These are phyloP conservation scores for Nasua narica DNA, from an alignment of 2,797 vertebrate genomes.

Conservation along the genomic window DNA sequence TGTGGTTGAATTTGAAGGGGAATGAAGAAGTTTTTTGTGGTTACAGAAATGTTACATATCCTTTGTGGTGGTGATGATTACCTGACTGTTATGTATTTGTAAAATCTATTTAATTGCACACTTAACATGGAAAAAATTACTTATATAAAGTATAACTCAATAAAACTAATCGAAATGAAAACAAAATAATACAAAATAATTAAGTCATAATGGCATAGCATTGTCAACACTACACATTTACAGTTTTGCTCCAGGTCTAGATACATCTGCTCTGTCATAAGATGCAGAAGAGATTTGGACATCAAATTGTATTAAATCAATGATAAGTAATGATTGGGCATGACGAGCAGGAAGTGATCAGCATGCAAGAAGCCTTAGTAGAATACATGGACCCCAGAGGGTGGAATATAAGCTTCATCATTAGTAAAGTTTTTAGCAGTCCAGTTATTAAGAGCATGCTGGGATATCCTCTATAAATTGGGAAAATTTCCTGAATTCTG, in stretches of 20 bases:
- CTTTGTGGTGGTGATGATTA: neutral
- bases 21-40: neutral
- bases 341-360: neutral
- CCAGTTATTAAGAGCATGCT: neutral
- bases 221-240: neutral
- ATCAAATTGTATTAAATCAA: neutral
- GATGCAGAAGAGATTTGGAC: neutral
- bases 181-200: neutral
- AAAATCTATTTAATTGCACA: neutral
- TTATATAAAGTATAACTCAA: neutral
- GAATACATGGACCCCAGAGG: neutral
- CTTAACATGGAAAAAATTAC: neutral
- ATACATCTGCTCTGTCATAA: neutral
- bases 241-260: neutral
- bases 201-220: neutral
- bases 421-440: neutral
- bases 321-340: rapidly evolving
- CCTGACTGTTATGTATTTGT: neutral
- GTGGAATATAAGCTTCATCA: neutral
- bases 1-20: neutral
- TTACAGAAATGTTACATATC: neutral
- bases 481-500: neutral
- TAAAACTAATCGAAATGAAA: neutral
- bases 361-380: rapidly evolving
- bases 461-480: neutral